Evolutionary conservation across 1,140 invertebrate genomes (phyloP).

Genomic region (Maconellicoccus hirsutus): DNA sequence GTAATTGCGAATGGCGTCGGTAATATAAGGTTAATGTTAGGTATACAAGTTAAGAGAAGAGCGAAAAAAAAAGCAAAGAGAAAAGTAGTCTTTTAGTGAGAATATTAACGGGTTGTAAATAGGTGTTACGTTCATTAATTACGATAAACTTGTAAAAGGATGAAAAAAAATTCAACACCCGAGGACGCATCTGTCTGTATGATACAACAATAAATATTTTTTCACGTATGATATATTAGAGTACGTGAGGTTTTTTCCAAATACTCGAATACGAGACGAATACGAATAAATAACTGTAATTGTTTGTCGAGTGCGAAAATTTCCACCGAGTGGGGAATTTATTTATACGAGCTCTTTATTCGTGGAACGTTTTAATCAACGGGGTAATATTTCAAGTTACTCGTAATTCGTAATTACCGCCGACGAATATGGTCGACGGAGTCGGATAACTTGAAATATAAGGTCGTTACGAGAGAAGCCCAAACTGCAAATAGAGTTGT

Average conservation of each 20-base stretch:
- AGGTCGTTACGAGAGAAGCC: too few species aligned
- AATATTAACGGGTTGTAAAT: constrained; percentile 18
- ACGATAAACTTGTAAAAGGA: background rate
- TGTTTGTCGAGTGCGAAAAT: background rate
- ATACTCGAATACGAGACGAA: background rate
- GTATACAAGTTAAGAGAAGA: constrained; percentile 12
- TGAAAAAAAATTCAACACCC: background rate
- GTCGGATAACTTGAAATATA: too few species aligned
- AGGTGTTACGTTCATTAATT: constrained; percentile 19
- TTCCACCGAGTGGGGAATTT: background rate
- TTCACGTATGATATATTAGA: background rate
- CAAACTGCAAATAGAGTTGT: background rate
- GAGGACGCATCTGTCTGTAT: background rate
- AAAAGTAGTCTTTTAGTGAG: constrained; percentile 16
- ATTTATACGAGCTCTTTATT: background rate
- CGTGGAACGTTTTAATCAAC: background rate
- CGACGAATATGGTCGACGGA: background rate
- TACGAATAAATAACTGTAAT: background rate
- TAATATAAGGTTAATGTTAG: constrained; percentile 13
- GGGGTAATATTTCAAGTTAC: background rate
- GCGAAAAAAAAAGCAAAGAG: background rate
- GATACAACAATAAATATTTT: background rate
- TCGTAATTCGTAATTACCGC: background rate
- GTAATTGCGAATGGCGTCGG: constrained; percentile 17
- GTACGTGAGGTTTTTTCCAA: background rate